Conservation (phyloP, 2,888 invertebrate species). For the Schizaphis graminum region DNA sequence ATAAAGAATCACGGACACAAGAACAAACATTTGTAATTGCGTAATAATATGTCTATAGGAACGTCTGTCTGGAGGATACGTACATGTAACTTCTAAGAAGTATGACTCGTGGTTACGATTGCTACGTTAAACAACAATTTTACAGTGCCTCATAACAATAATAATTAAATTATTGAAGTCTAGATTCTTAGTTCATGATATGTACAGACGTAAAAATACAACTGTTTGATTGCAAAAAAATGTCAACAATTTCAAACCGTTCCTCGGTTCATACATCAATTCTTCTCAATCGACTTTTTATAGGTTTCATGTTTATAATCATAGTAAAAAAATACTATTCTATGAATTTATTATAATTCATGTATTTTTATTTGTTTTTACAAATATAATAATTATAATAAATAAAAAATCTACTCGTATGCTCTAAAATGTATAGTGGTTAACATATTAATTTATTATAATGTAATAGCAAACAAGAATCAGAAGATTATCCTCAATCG, state of each 20-base stretch:
- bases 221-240: constrained; percentile 2
- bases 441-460: neutral
- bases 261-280: neutral
- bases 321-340: neutral
- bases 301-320: neutral
- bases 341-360: neutral
- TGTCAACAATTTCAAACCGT: neutral
- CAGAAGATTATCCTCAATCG: neutral
- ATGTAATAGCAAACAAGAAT: neutral
- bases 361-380: neutral
- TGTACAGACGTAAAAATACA: neutral
- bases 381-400: neutral
- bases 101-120: constrained; percentile 17
- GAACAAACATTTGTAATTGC: constrained; percentile 42
- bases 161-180: constrained; percentile 15
- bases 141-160: constrained; percentile 10
- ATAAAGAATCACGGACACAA: constrained; percentile 19
- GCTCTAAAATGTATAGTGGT: neutral
- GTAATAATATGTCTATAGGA: constrained; percentile 31
- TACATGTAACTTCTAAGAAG: constrained; percentile 24
- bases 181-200: neutral
- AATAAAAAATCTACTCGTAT: neutral
- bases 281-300: neutral
- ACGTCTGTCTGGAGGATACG: constrained; percentile 13
- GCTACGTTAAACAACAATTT: constrained; percentile 30